These are phyloP conservation scores for Heliconius himera DNA, from an alignment of 1,140 invertebrate species.

Conservation along the genomic window DNA sequence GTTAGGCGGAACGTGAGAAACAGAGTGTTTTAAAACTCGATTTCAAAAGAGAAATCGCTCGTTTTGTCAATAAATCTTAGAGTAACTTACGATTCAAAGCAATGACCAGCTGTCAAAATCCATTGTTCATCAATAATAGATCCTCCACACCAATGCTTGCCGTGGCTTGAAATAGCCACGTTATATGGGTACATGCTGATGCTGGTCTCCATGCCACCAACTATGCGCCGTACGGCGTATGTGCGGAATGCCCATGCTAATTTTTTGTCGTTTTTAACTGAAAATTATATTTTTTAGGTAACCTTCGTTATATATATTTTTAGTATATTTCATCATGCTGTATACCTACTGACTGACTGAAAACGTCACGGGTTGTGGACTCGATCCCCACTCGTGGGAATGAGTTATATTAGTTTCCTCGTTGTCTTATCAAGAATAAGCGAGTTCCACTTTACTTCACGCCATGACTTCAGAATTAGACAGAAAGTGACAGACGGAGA, in stretches of 20 bases:
- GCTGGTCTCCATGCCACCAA: constrained; percentile 72
- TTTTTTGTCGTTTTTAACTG: constrained; percentile 48
- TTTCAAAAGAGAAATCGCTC: not conserved
- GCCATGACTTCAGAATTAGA: not conserved
- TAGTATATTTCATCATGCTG: not conserved
- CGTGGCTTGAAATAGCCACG: constrained; percentile 66
- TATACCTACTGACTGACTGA: not conserved
- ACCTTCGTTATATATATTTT: too few relatives aligned
- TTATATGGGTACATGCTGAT: constrained; percentile 72
- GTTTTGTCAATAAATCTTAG: too few relatives aligned
- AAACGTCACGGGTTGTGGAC: not conserved
- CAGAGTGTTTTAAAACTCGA: not conserved
- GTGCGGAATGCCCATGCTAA: constrained; percentile 61
- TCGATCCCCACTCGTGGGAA: not conserved
- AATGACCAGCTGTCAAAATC: constrained; percentile 82
- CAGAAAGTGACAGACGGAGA: not conserved
- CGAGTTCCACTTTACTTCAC: not conserved
- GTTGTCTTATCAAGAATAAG: not conserved
- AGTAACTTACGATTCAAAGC: constrained; percentile 66
- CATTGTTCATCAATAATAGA: constrained; percentile 80
- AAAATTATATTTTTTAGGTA: not conserved
- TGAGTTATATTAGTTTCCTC: not conserved
- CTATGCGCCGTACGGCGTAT: constrained; percentile 65
- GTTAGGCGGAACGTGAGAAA: too few relatives aligned
- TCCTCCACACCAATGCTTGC: constrained; percentile 80